phyloP scores from a whole-genome alignment of 1,140 invertebrate species.

The Lutraria rhynchaena region DNA sequence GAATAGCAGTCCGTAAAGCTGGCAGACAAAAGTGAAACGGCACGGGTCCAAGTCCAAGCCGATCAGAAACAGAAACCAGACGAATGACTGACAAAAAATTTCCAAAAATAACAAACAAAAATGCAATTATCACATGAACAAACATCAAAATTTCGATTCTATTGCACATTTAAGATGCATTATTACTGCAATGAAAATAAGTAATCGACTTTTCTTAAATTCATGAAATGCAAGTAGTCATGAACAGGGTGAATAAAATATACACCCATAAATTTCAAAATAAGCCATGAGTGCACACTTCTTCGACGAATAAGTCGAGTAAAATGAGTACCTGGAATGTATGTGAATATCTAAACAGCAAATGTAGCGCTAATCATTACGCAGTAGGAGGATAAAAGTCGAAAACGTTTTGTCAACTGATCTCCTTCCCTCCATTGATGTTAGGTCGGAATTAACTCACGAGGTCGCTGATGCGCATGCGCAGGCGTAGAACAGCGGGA shows the following conservation, averaged over 20 bases:
- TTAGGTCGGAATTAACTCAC: constrained; percentile 48
- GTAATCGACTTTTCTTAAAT: background rate
- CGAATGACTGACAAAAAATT: too few relatives aligned
- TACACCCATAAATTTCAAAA: background rate
- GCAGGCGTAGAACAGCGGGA: constrained; percentile 25
- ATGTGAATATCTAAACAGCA: background rate
- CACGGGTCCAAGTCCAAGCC: too few relatives aligned
- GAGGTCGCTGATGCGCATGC: constrained; percentile 52
- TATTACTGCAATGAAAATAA: background rate
- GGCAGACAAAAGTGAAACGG: too few relatives aligned
- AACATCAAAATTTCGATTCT: too few relatives aligned
- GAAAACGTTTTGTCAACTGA: constrained; percentile 12
- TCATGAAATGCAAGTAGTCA: background rate
- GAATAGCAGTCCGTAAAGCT: too few relatives aligned
- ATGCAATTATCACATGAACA: too few relatives aligned
- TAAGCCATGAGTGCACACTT: constrained; percentile 29
- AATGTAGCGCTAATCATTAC: background rate
- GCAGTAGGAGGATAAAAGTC: constrained; percentile 1
- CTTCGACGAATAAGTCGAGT: background rate
- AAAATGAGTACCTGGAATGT: constrained; percentile 36
- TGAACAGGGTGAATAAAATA: constrained; percentile 4
- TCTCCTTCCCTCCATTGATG: constrained; percentile 54
- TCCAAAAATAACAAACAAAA: too few relatives aligned
- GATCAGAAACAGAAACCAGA: too few relatives aligned
- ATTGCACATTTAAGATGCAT: too few relatives aligned